phyloP scores from a whole-genome alignment of 2,888 invertebrate species.

The Megamerina dolium region DNA sequence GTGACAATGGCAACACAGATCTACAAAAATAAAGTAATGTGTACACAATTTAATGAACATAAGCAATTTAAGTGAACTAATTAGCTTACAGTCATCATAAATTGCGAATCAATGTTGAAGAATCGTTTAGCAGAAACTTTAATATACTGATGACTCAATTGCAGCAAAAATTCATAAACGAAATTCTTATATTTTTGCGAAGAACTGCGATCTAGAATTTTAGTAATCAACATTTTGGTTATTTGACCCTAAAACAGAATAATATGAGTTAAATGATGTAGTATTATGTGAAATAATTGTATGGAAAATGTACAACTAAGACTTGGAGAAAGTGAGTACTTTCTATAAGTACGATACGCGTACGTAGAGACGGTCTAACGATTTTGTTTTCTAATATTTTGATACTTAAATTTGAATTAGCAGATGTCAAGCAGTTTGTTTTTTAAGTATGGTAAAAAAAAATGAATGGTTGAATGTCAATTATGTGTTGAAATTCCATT shows the following conservation, averaged over 20 bases:
- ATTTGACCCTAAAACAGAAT: not conserved
- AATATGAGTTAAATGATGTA: no score
- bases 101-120: constrained; percentile 20
- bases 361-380: no score
- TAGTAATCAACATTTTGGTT: not conserved
- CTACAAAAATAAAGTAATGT: constrained; percentile 19
- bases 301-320: not conserved
- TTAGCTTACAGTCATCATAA: constrained; percentile 21
- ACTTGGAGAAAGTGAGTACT: not conserved
- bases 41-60: constrained; percentile 1
- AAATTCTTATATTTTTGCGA: constrained; percentile 16
- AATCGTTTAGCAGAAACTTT: constrained; percentile 21
- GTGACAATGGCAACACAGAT: constrained; percentile 44
- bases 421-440: no score
- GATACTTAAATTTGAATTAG: no score
- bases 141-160: constrained; percentile 21
- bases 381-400: no score
- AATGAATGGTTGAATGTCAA: no score
- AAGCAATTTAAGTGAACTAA: not conserved
- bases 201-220: not conserved
- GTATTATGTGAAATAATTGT: not conserved
- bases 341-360: not conserved
- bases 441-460: not conserved
- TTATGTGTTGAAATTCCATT: not conserved
- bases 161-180: constrained; percentile 22